Conservation (phyloP, 2,797 vertebrate genomes). For the Aplochiton taeniatus region DNA sequence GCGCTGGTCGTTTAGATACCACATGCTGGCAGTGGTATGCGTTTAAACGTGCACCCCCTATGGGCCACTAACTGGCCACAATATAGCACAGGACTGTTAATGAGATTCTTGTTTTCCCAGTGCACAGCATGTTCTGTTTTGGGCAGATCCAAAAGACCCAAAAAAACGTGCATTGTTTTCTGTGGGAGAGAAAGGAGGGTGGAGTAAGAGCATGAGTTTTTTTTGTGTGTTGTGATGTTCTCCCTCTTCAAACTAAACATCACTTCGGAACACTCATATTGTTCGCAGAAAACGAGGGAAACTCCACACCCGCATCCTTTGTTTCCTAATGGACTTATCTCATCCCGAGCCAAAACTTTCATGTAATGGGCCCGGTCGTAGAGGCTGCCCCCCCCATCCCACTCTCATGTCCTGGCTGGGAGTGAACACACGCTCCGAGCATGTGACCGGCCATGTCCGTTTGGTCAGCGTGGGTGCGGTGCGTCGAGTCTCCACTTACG, state of each 20-base stretch:
- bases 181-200: neutral
- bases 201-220: neutral
- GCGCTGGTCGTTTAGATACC: neutral
- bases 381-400: neutral
- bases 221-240: conserved; percentile 12
- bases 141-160: neutral
- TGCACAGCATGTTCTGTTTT: neutral
- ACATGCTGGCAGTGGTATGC: neutral
- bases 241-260: conserved; percentile 21
- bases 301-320: conserved; percentile 52
- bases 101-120: conserved; percentile 14
- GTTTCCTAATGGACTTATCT: conserved; percentile 45
- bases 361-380: conserved; percentile 19
- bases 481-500: conserved; percentile 23
- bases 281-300: conserved; percentile 53
- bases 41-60: neutral
- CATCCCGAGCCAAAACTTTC: conserved; percentile 29
- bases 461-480: conserved; percentile 12
- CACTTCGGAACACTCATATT: conserved; percentile 22
- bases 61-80: conserved; percentile 5
- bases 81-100: conserved; percentile 16
- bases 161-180: conserved; percentile 1
- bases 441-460: conserved; percentile 33
- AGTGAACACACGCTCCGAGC: conserved; percentile 7
- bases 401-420: neutral